Base-by-base conservation (phyloP, 2,113 vertebrate species). In the Isurus oxyrinchus region DNA sequence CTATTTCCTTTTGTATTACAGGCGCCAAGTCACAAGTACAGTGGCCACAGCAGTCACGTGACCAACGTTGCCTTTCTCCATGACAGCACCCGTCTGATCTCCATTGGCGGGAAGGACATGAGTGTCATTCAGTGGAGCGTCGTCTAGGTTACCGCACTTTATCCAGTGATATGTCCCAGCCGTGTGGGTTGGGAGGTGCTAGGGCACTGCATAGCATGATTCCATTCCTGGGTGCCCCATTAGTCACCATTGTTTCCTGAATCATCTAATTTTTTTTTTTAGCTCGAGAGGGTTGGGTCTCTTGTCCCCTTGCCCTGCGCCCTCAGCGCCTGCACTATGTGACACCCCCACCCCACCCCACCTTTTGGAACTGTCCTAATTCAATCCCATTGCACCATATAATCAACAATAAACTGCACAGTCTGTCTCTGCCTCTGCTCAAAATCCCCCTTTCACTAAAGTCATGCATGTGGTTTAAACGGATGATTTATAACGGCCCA, bases 1-100 rank as follows among this genome's bases (percentile, higher is more conserved):
- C 63, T 23, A 1, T 91, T 6, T 53, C 90, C 63, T 3, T 23
- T 86, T 35, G 19, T 44, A 0, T 96, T 3, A 96, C 97, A 99
- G 99, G 98, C 98, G 96, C 98, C 97, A 0, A 98, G 98, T 98
- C 98, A 99, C 97, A 97, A 97, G 96, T 99, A 98, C 1, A 97
- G 98, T 1, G 99, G 99, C 96, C 99, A 99, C 98, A 99, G 99
- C 98, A 99, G 99, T 97, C 99, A 99, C n/a, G 99, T 99, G 97
- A 99, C 99, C 96, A 99, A 98, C 13, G 98, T 98, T 97, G 98
- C 98, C 98, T 99, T 99, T 97, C 97, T 99, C 96, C 98, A 98
- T 96, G 98, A 99, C 55, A 97, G 98, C 98, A 98, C 98, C 96
- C 96, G 97, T 97, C 98, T 98, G 96, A 97, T 99, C 96, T 98